Conservation (phyloP, 1,140 invertebrate species). For the Ceratosolen fusciceps region DNA sequence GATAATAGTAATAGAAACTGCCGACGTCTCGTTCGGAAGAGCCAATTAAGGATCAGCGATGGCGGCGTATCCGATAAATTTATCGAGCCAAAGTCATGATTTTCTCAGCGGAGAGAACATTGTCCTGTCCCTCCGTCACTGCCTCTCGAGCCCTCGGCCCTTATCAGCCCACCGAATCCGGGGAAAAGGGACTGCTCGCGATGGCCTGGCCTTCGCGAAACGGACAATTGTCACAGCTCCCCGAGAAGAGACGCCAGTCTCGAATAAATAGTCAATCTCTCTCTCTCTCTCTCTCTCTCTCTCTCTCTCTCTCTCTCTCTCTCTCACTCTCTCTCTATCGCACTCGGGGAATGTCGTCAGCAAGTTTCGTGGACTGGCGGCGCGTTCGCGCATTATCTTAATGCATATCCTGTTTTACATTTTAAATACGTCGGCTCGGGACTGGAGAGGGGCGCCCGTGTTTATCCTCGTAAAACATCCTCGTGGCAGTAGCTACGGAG, state of each 20-base stretch:
- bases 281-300: slow-evolving; percentile 9
- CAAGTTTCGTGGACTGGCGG: slow-evolving; percentile 25
- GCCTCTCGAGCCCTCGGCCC: background rate
- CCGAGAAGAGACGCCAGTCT: background rate
- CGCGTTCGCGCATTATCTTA: slow-evolving; percentile 50
- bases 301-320: slow-evolving; percentile 19
- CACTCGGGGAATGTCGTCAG: too few relatives aligned
- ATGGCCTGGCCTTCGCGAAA: background rate
- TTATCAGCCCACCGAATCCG: background rate
- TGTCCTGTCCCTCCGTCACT: background rate
- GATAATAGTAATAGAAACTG: too few relatives aligned
- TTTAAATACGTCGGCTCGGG: slow-evolving; percentile 51
- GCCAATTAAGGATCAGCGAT: background rate
- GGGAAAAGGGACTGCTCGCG: background rate
- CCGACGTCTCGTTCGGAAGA: background rate
- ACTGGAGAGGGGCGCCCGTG: slow-evolving; percentile 7
- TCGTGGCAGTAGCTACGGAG: background rate
- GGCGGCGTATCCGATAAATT: background rate
- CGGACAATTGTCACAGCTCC: background rate
- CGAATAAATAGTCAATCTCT: slow-evolving; percentile 41
- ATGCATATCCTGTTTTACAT: slow-evolving; percentile 55
- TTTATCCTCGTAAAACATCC: slow-evolving; percentile 49
- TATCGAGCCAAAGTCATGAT: slow-evolving; percentile 49
- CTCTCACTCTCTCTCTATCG: background rate
- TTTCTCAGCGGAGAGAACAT: slow-evolving; percentile 33